Evolutionary conservation across 2,888 invertebrate species (phyloP), one percentile per base, ranked within the genome.

Genomic region (Subacronicta megacephala): DNA sequence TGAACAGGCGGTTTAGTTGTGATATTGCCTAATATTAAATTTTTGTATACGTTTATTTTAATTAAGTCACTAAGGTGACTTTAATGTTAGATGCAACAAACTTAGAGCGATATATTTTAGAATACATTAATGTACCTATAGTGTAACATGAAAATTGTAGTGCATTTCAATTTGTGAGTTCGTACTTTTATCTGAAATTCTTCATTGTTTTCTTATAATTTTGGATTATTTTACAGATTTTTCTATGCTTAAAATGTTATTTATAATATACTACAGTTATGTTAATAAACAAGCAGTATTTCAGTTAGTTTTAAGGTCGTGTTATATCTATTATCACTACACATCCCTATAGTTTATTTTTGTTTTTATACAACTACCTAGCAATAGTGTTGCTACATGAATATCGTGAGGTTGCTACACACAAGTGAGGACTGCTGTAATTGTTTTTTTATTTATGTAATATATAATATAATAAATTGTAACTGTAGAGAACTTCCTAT

Each of bases 401-500:
- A 74, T 80, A 77, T 72, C 82, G 80, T 81, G 82, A 84, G 80
- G 76, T 81, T 75, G 82, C 81, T 83, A 84, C 80, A 84, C 80
- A 78, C 65, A 70, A 83, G 75, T 80, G 87, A 83, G 83, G 84
- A 89, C 86, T 88, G 87, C 87, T 88, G 82, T 88, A 88, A 87
- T 88, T 88, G 87, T 90, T 91, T 91, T 82, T 85, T 88, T 90
- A 92, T 92, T 90, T 92, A 90, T 93, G 92, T 93, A 92, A 88
- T 88, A 92, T 92, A 90, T 89, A 85, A 90, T 87, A 70, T 72
- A 72, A n/a, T n/a, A n/a, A n/a, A 75, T 69, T 88, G 85, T 92
- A 92, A 90, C 85, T 92, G 93, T 94, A 94, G 93, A 93, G 87
- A 93, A 88, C 90, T 93, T 94, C 93, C 93, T 94, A 94, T 94